phyloP scores from a whole-genome alignment of 2,888 invertebrate genomes.

The Eugnorisma glareosa region DNA sequence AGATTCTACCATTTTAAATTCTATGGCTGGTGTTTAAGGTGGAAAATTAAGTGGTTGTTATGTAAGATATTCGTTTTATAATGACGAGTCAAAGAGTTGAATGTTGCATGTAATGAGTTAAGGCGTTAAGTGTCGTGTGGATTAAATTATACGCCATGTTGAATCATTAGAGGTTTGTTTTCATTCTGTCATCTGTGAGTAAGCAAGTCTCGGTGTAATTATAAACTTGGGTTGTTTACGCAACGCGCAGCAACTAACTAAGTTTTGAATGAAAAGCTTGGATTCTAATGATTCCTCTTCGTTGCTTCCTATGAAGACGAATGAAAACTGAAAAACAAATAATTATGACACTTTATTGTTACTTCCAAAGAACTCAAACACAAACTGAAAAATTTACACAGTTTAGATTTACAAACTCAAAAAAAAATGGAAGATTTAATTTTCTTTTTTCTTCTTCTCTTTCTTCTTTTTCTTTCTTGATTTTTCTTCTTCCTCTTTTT shows the following conservation, averaged over 20 bases:
- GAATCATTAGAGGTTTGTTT: conserved; percentile 61
- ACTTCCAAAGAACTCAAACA: neutral
- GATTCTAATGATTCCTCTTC: neutral
- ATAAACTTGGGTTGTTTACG: conserved; percentile 42
- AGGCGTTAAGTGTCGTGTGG: conserved; percentile 65
- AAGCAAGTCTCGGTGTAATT: conserved; percentile 45
- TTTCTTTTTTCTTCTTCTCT: no score
- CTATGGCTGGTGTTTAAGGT: neutral
- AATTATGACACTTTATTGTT: no score
- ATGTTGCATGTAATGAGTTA: conserved; percentile 63
- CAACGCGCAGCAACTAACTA: conserved; percentile 12
- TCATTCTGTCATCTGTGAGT: conserved; percentile 60
- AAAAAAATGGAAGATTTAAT: no score
- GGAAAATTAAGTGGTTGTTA: neutral
- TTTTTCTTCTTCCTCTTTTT: no score
- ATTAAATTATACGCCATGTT: conserved; percentile 67
- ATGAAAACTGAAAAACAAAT: no score
- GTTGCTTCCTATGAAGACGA: neutral
- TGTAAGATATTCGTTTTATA: conserved; percentile 37
- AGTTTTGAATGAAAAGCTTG: conserved; percentile 26
- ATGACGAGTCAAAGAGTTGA: conserved; percentile 58
- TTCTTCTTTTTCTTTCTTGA: no score
- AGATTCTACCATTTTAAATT: conserved; percentile 3
- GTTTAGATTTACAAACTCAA: no score
- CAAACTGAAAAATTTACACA: neutral